These are phyloP conservation scores for Pelvicachromis taeniatus DNA, from an alignment of 2,113 vertebrate genomes.

Conservation along the genomic window DNA sequence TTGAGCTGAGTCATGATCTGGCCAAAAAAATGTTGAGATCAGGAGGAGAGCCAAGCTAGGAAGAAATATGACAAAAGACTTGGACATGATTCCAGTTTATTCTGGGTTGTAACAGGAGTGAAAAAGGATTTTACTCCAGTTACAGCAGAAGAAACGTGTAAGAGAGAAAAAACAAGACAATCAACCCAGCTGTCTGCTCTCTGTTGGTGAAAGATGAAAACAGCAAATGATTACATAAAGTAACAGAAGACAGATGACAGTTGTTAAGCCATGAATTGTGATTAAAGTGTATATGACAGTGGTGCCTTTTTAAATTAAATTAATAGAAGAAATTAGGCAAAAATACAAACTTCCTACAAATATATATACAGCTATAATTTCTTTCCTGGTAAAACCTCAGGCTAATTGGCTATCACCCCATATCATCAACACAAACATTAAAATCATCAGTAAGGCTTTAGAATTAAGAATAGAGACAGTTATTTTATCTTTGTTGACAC, in stretches of 20 bases:
- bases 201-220: neutral
- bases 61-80: neutral
- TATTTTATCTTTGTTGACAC: neutral
- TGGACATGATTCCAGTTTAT: constrained; percentile 1
- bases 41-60: neutral
- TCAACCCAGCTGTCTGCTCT: neutral
- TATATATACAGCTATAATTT: neutral
- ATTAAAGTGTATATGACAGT: neutral
- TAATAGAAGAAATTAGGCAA: neutral
- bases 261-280: neutral
- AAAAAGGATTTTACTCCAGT: neutral
- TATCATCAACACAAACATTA: neutral
- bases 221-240: neutral
- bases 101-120: neutral
- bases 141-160: constrained; percentile 3
- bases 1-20: neutral
- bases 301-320: neutral
- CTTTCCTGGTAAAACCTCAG: neutral
- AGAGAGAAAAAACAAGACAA: neutral
- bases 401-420: neutral
- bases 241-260: neutral
- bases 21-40: neutral
- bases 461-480: neutral
- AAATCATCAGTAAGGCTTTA: neutral
- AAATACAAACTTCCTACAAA: neutral